Conservation (phyloP, 2,113 vertebrate species). For the Phaetusa simplex region DNA sequence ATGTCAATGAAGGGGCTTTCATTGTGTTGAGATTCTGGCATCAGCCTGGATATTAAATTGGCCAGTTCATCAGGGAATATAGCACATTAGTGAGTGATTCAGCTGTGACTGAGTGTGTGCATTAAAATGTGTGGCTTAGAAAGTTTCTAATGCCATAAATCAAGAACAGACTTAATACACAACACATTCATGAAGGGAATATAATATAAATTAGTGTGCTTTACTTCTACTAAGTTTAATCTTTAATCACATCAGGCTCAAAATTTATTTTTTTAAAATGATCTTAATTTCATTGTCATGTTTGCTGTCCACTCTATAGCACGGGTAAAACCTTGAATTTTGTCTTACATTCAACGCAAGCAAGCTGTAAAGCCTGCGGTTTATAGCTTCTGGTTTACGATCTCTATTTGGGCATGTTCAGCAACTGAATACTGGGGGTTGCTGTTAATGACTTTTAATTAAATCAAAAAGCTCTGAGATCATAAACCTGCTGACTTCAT, state of each 20-base stretch:
- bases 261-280: conserved; percentile 27
- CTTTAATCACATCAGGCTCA: conserved; percentile 2
- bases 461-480: conserved; percentile 59
- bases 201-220: not conserved
- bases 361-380: not conserved
- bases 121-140: conserved; percentile 2
- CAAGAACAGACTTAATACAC: conserved; percentile 30
- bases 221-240: not conserved
- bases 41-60: conserved; percentile 58
- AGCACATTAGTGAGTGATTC: conserved; percentile 59
- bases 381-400: not conserved
- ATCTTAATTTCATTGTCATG: not conserved
- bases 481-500: conserved; percentile 53
- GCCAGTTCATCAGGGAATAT: conserved; percentile 53
- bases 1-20: conserved; percentile 55
- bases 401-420: not conserved
- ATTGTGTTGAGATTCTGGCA: conserved; percentile 50
- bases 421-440: conserved; percentile 26
- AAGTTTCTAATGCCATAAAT: conserved; percentile 65
- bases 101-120: conserved; percentile 32
- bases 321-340: not conserved
- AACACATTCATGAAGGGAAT: not conserved
- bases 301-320: not conserved
- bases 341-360: not conserved
- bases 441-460: conserved; percentile 64